A percentile compares a stretch with the other conserved stretches of the same genome.
phyloP scores from a whole-genome alignment of 2,888 invertebrate species.

The Abrostola triplasia region DNA sequence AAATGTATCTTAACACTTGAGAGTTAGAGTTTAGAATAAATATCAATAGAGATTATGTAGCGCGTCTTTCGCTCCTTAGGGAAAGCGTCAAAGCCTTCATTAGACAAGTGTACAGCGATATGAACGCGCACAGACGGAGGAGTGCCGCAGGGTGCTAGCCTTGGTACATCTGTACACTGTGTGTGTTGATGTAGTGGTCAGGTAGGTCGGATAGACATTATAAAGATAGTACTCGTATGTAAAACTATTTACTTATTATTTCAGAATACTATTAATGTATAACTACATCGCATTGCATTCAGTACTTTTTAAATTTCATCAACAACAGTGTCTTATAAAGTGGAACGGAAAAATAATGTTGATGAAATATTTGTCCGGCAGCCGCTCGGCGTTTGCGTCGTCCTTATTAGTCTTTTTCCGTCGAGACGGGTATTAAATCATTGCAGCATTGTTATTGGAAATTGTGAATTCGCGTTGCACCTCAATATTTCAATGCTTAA shows the following conservation, averaged over 20 bases:
- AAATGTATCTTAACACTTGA: conserved; percentile 48
- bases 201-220: not conserved
- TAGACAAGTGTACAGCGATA: conserved; percentile 66
- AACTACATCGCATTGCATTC: not conserved
- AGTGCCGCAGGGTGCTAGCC: conserved; percentile 55
- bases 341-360: conserved; percentile 23
- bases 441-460: conserved; percentile 61
- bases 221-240: not conserved
- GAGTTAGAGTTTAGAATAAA: conserved; percentile 38
- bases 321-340: conserved; percentile 12
- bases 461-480: conserved; percentile 65
- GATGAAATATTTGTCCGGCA: conserved; percentile 11
- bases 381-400: not conserved
- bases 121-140: conserved; percentile 57
- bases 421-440: conserved; percentile 40
- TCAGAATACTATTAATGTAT: not conserved
- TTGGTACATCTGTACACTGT: conserved; percentile 46
- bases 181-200: conserved; percentile 27
- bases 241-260: not conserved
- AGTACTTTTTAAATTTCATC: not conserved
- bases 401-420: conserved; percentile 28
- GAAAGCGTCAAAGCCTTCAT: conserved; percentile 70
- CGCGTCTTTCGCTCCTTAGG: conserved; percentile 56
- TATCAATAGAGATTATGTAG: conserved; percentile 35
- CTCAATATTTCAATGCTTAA: conserved; percentile 71